Evolutionary conservation across 1,140 invertebrate species (phyloP).

Genomic region (Tetramorium alpestre): DNA sequence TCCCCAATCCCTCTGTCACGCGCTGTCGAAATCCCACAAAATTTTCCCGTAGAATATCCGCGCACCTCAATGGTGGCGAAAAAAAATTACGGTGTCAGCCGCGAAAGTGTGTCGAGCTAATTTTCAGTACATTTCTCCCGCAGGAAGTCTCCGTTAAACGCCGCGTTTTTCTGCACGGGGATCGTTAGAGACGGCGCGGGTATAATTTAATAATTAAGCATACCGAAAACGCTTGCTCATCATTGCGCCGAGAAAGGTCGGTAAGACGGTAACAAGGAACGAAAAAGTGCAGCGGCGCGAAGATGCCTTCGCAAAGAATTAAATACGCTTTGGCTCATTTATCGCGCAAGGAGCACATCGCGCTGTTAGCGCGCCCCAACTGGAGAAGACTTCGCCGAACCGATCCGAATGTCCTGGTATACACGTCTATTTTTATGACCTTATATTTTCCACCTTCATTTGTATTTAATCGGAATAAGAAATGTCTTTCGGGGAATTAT

Average conservation of each 20-base stretch:
- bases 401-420: slow-evolving; percentile 74
- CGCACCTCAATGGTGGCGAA: slow-evolving; percentile 18
- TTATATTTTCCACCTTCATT: not conserved
- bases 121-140: slow-evolving; percentile 20
- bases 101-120: slow-evolving; percentile 37
- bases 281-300: slow-evolving; percentile 12
- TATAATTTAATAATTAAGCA: slow-evolving; percentile 48
- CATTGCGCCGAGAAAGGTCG: not conserved
- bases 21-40: slow-evolving; percentile 13
- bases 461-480: not conserved
- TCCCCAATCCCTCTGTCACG: slow-evolving; percentile 1
- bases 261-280: not conserved
- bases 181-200: slow-evolving; percentile 15
- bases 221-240: slow-evolving; percentile 36
- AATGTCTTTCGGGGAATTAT: not conserved
- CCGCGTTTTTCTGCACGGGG: slow-evolving; percentile 9
- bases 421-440: not conserved
- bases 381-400: slow-evolving; percentile 76
- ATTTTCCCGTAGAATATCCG: slow-evolving; percentile 36
- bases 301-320: slow-evolving; percentile 77
- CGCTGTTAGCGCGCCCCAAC: slow-evolving; percentile 76
- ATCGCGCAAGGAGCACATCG: slow-evolving; percentile 72
- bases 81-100: slow-evolving; percentile 45
- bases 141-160: not conserved
- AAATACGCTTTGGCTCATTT: slow-evolving; percentile 81